phyloP scores from a whole-genome alignment of 2,113 vertebrate species.

The Syngnathoides biaculeatus region DNA sequence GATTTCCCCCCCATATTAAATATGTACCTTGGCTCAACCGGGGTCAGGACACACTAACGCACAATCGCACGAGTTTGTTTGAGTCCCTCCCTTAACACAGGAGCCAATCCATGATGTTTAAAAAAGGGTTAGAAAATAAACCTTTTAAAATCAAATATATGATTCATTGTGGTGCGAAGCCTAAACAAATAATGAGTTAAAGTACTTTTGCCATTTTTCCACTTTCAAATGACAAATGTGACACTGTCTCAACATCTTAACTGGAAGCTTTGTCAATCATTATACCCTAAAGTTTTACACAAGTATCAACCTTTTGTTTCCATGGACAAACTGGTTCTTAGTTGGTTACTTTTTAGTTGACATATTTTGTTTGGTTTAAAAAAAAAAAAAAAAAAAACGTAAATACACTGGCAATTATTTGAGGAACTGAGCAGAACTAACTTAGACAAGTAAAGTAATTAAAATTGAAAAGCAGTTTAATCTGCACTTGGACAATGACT shows the following conservation, averaged over 20 bases:
- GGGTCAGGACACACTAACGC: too few relatives aligned
- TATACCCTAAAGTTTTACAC: not conserved
- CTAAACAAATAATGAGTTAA: too few relatives aligned
- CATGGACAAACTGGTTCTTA: not conserved
- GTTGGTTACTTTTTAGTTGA: not conserved
- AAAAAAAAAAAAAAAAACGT: not conserved
- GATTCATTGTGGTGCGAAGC: too few relatives aligned
- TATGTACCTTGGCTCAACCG: too few relatives aligned
- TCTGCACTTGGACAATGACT: not conserved
- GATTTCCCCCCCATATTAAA: too few relatives aligned
- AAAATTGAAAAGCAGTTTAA: not conserved
- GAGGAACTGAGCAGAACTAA: not conserved
- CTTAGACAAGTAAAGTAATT: not conserved
- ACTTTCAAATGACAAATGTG: not conserved
- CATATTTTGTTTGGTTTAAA: not conserved
- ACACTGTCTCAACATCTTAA: not conserved
- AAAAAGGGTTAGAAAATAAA: too few relatives aligned
- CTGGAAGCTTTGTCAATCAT: slow-evolving; percentile 6
- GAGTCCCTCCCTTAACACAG: too few relatives aligned
- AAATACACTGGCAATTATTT: not conserved
- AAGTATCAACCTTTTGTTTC: not conserved
- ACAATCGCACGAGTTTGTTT: too few relatives aligned
- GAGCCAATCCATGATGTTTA: too few relatives aligned
- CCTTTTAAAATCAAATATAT: too few relatives aligned
- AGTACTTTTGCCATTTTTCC: not conserved